Percentiles rank a stretch among this genome's conserved stretches.
Conservation (phyloP, 1,140 invertebrate species). For the Drosophila nebulosa region DNA sequence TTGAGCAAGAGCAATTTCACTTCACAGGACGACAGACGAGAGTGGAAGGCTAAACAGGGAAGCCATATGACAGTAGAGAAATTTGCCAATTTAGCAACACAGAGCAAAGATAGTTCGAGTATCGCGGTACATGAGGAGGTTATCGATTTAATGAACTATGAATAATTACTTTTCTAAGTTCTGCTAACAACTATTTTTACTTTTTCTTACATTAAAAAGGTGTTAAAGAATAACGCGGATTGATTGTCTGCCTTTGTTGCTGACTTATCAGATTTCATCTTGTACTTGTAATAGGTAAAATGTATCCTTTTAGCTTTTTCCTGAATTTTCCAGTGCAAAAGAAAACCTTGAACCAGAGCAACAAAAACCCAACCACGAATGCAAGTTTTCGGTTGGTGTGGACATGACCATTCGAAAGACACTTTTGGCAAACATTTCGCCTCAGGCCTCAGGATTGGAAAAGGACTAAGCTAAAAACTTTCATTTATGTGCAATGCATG, state of each 20-base stretch:
- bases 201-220: too few relatives aligned
- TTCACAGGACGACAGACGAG: background rate
- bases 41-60: background rate
- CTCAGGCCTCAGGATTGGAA: conserved; percentile 27
- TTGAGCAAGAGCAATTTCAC: background rate
- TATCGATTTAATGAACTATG: too few relatives aligned
- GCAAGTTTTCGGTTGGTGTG: conserved; percentile 13
- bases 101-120: too few relatives aligned
- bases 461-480: conserved; percentile 60
- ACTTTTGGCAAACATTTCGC: conserved; percentile 52
- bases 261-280: background rate
- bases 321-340: background rate
- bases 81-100: conserved; percentile 20
- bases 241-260: background rate
- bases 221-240: too few relatives aligned
- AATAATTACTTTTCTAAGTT: too few relatives aligned
- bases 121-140: background rate
- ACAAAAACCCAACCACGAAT: conserved; percentile 6
- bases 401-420: conserved; percentile 54
- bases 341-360: background rate
- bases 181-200: too few relatives aligned
- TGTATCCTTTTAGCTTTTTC: background rate
- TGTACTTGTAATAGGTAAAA: too few relatives aligned
- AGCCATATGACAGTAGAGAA: conserved; percentile 37
- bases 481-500: conserved; percentile 75